Percentiles rank a stretch among this genome's conserved stretches.
These are phyloP conservation scores for Paratrypauchen microcephalus DNA, from an alignment of 2,797 vertebrate species.

Conservation along the genomic window DNA sequence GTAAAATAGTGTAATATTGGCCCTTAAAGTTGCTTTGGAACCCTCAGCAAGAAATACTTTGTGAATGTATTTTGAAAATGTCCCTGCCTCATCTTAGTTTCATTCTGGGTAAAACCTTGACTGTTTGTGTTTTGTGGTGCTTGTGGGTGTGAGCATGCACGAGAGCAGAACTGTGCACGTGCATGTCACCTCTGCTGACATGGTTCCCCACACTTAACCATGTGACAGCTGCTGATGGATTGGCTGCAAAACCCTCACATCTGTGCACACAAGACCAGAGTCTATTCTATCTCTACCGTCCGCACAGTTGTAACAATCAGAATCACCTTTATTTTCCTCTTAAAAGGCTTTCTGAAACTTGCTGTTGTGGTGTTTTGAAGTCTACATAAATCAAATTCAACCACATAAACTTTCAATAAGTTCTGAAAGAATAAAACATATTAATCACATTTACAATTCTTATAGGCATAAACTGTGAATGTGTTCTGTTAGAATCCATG, in stretches of 20 bases:
- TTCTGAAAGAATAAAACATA: too few relatives aligned
- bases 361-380: too few relatives aligned
- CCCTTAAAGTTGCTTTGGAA: too few relatives aligned
- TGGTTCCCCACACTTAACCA: constrained; percentile 61
- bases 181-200: constrained; percentile 58
- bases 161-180: neutral
- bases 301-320: neutral
- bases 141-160: neutral
- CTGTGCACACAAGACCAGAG: constrained; percentile 29
- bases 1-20: too few relatives aligned
- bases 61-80: too few relatives aligned
- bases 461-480: too few relatives aligned
- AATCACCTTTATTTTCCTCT: neutral
- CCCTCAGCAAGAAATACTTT: too few relatives aligned
- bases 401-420: too few relatives aligned
- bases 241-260: constrained; percentile 61
- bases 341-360: neutral
- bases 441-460: too few relatives aligned
- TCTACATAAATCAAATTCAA: too few relatives aligned
- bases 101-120: neutral
- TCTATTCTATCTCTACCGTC: constrained; percentile 60
- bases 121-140: neutral
- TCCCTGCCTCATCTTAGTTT: too few relatives aligned
- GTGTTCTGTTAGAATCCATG: too few relatives aligned
- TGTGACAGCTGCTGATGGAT: constrained; percentile 70